Percentiles rank a stretch among this genome's conserved stretches.
Evolutionary conservation across 2,113 vertebrate species (phyloP).

Genomic region (Perca flavescens): DNA sequence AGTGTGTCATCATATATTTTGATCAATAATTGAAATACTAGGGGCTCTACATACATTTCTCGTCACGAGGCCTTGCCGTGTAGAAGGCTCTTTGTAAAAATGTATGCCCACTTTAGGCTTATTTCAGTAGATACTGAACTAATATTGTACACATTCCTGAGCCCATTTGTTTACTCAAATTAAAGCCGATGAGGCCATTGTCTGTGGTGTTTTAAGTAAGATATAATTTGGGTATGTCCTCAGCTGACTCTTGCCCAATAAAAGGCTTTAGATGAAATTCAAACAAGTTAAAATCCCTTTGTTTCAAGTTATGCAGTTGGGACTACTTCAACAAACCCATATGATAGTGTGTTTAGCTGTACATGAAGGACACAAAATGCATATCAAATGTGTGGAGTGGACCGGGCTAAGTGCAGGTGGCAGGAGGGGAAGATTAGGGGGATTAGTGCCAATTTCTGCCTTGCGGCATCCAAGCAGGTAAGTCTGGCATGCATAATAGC

Average conservation of each 20-base stretch:
- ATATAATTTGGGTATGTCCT: background rate
- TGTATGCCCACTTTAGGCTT: too few species aligned
- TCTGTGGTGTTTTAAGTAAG: background rate
- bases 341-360: background rate
- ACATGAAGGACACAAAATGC: background rate
- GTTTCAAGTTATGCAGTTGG: background rate
- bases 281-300: background rate
- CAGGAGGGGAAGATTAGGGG: background rate
- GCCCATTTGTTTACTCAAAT: conserved; percentile 10
- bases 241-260: background rate
- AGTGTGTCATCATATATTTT: background rate
- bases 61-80: too few species aligned
- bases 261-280: background rate
- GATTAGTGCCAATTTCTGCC: background rate
- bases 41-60: too few species aligned
- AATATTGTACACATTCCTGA: background rate
- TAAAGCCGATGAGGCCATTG: background rate
- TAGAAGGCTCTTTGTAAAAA: too few species aligned
- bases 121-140: too few species aligned
- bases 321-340: background rate
- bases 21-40: background rate
- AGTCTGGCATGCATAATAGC: background rate
- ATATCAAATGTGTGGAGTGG: background rate
- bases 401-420: background rate
- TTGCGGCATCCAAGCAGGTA: background rate